Conservation (phyloP, 2,888 invertebrate genomes). For the Oithona nana region DNA sequence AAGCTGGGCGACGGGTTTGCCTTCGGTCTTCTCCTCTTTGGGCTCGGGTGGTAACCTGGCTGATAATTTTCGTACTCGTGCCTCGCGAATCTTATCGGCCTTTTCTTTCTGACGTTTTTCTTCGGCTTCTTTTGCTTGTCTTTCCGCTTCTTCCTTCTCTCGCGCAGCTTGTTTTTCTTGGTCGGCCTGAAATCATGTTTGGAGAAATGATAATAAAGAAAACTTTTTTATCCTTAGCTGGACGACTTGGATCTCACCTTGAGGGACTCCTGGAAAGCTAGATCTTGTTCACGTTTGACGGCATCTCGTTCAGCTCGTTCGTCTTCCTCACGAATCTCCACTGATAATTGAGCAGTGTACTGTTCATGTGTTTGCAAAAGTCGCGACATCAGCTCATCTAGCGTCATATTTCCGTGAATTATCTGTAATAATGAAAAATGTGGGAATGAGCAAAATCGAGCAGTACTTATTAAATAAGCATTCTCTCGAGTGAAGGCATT, state of each 20-base stretch:
- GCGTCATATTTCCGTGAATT: slow-evolving; percentile 75
- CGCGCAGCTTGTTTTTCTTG: slow-evolving; percentile 43
- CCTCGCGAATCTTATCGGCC: slow-evolving; percentile 10
- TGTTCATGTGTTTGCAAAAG: slow-evolving; percentile 71
- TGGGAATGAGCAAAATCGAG: neutral
- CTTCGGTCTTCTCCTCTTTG: slow-evolving; percentile 48
- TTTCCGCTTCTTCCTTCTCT: slow-evolving; percentile 28
- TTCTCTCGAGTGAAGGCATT: neutral
- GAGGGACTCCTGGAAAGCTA: slow-evolving; percentile 73
- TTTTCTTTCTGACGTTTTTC: slow-evolving; percentile 6
- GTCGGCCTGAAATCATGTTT: slow-evolving; percentile 11
- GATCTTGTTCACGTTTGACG: slow-evolving; percentile 81
- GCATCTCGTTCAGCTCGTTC: slow-evolving; percentile 70
- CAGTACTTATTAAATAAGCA: neutral
- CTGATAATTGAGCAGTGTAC: slow-evolving; percentile 50
- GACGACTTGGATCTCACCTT: too few species aligned
- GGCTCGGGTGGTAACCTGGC: slow-evolving; percentile 40
- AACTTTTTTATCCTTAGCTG: too few species aligned
- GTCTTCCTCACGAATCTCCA: slow-evolving; percentile 62
- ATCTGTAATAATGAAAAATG: slow-evolving; percentile 55
- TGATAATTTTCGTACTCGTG: slow-evolving; percentile 23
- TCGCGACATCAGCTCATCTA: slow-evolving; percentile 68
- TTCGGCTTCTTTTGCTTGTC: slow-evolving; percentile 31
- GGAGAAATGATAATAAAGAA: too few species aligned
- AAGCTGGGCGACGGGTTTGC: slow-evolving; percentile 26